Base-by-base conservation (phyloP, 2,797 vertebrate genomes). In the Sebastes minor region DNA sequence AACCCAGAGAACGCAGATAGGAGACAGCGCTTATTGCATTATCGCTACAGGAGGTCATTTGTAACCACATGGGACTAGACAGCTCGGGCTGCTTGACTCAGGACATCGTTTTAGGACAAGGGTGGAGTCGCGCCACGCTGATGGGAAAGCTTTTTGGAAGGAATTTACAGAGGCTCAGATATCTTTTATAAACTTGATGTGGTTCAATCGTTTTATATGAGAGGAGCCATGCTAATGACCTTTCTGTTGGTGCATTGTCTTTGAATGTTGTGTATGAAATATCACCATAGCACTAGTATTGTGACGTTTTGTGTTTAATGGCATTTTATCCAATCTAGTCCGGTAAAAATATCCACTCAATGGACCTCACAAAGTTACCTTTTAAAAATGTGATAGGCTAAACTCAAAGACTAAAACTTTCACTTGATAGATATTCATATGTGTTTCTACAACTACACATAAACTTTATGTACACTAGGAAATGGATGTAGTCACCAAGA, bases 11-110 rank as follows among this genome's bases (percentile, higher is more conserved):
- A 92, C 77, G 84, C 70, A 93, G 95, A 94, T 93, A 85, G 87
- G 86, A 95, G 93, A 95, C 93, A 90, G 93, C 91, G 76, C 92
- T 94, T 95, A 95, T 92, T 94, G 89, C 92, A 91, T 95, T 95
- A 95, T 89, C 80, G 91, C 87, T 91, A 74, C 86, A 89, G 88
- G 78, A 91, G 92, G 92, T 94, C 91, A 92, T 95, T 94, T 95
- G 93, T 94, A 93, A 93, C 87, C 88, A 81, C 86, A 42, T 81
- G 88, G 92, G 86, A 91, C 27, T 6, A 68, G 82, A 82, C 81
- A 81, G 87, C 86, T 73, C 62, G 78, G 75, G 75, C 78, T 84
- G 91, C 84, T 86, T 82, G 86, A 92, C 86, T 88, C 74, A 74
- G 81, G 76, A 79, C 87, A 85, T 90, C 81, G 85, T 79, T 59